Percentiles rank a stretch among this genome's conserved stretches.
Conservation (phyloP, 2,113 vertebrate genomes). For the Lophotis ruficrista region DNA sequence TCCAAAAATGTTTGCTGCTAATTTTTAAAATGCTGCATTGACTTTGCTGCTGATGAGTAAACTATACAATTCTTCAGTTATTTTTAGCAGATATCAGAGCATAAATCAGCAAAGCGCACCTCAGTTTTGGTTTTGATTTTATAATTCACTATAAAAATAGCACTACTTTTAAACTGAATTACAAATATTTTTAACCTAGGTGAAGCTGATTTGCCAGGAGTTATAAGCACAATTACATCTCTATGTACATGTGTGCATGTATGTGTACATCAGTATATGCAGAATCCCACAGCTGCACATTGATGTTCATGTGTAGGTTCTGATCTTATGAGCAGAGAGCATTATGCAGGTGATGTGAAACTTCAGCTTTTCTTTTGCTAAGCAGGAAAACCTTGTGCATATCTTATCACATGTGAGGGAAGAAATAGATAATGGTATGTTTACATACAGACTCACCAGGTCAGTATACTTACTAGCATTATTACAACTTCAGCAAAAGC, state of each 20-base stretch:
- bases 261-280: neutral
- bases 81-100: neutral
- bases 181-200: neutral
- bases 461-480: neutral
- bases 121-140: neutral
- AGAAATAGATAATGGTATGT: neutral
- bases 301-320: rapidly evolving
- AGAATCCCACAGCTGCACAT: neutral
- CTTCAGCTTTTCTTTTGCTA: neutral
- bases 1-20: neutral
- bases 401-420: neutral
- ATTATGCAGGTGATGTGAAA: neutral
- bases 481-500: neutral
- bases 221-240: neutral
- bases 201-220: neutral
- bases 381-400: neutral
- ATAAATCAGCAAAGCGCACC: neutral
- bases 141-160: neutral
- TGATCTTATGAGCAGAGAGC: neutral
- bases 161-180: neutral
- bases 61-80: neutral
- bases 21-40: neutral
- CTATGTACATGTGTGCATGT: neutral
- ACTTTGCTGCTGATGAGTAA: neutral
- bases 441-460: neutral